Percentiles rank a stretch among this genome's conserved stretches.
Conservation (phyloP, 2,888 invertebrate genomes). For the Anodontia alba region DNA sequence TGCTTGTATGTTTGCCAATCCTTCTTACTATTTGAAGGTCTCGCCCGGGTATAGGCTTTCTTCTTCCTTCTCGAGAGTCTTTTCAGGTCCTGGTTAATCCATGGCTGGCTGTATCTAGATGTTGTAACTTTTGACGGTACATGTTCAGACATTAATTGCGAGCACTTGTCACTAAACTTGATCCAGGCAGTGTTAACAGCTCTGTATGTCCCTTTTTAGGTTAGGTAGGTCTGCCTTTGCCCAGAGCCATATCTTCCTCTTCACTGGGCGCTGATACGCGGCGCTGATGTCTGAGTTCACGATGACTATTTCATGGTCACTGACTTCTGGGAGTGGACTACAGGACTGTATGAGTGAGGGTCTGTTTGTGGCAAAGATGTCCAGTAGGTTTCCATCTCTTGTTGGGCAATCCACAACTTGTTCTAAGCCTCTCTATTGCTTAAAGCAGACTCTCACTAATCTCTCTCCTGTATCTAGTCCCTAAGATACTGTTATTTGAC, state of each 20-base stretch:
- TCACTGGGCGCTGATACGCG: neutral
- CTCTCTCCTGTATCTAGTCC: no score
- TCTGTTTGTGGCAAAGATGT: no score
- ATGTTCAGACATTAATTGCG: neutral
- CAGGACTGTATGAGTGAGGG: no score
- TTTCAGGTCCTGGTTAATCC: conserved; percentile 2
- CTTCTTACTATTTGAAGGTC: neutral
- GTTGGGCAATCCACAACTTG: no score
- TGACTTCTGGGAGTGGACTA: conserved; percentile 5
- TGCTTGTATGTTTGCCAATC: neutral
- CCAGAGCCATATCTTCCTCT: conserved; percentile 10
- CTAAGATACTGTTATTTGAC: no score
- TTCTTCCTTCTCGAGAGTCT: conserved; percentile 17
- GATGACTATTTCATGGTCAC: conserved; percentile 19
- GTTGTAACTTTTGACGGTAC: conserved; percentile 13
- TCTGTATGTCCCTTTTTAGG: neutral
- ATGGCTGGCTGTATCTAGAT: neutral
- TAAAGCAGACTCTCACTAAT: no score
- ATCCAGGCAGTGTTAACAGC: neutral
- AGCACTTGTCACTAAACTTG: neutral
- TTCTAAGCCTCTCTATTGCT: no score
- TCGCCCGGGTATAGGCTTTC: conserved; percentile 1
- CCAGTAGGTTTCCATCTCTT: no score
- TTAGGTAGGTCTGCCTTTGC: conserved; percentile 2
- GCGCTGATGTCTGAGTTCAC: neutral